These are phyloP conservation scores for Athalia cordata DNA, from an alignment of 2,888 invertebrate genomes.

Conservation along the genomic window DNA sequence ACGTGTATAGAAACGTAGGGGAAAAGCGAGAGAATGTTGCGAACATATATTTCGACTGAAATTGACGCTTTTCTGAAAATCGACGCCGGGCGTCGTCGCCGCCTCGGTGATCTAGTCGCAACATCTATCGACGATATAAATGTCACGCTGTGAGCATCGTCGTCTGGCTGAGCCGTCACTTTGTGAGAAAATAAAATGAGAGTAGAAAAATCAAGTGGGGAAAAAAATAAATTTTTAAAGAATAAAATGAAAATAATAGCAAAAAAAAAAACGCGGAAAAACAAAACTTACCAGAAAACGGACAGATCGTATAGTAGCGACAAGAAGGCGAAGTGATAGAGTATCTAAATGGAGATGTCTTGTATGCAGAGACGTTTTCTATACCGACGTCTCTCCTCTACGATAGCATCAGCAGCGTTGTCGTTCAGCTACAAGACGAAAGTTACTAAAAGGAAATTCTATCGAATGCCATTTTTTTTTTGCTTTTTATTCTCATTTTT, in stretches of 20 bases:
- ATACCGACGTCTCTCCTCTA: slow-evolving; percentile 45
- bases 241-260: slow-evolving; percentile 21
- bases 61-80: slow-evolving; percentile 10
- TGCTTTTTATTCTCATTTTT: background rate
- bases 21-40: slow-evolving; percentile 10
- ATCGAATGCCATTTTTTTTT: slow-evolving; percentile 51
- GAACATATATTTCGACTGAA: background rate
- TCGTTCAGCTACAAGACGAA: slow-evolving; percentile 62
- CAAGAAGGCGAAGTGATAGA: slow-evolving; percentile 51
- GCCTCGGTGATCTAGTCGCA: slow-evolving; percentile 30
- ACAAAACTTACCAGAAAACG: slow-evolving; percentile 48
- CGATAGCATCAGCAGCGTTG: slow-evolving; percentile 9
- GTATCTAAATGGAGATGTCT: slow-evolving; percentile 71
- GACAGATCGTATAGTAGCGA: slow-evolving; percentile 34
- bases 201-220: slow-evolving; percentile 31
- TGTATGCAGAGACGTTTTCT: slow-evolving; percentile 67
- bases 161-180: slow-evolving; percentile 36
- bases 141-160: slow-evolving; percentile 25
- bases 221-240: slow-evolving; percentile 28
- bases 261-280: slow-evolving; percentile 49
- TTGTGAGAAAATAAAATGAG: background rate
- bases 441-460: slow-evolving; percentile 67
- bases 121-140: slow-evolving; percentile 43
- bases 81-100: slow-evolving; percentile 25
- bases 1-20: background rate